Conservation (phyloP, 2,797 vertebrate genomes). For the Bradypus variegatus region DNA sequence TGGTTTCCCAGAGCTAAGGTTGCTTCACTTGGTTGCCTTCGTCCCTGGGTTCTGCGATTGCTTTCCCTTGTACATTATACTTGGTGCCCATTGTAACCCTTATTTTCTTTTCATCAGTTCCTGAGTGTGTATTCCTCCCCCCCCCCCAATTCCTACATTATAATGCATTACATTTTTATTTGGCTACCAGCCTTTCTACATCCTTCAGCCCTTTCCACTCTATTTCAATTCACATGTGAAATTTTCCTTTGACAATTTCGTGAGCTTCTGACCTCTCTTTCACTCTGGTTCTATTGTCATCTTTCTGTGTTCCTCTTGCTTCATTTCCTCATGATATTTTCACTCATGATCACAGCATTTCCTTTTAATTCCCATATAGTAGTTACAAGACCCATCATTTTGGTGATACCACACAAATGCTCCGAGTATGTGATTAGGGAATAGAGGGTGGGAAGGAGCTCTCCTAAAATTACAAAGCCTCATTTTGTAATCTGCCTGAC, state of each 20-base stretch:
- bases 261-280: conserved; percentile 50
- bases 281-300: background rate
- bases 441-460: background rate
- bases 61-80: background rate
- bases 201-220: background rate
- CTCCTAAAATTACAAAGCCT: conserved; percentile 56
- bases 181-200: background rate
- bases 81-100: background rate
- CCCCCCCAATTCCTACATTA: background rate
- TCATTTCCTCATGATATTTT: background rate
- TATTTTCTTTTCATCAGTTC: background rate
- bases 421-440: conserved; percentile 55
- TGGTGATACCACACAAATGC: conserved; percentile 49
- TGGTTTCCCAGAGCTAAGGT: background rate
- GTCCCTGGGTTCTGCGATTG: background rate
- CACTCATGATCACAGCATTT: conserved; percentile 33
- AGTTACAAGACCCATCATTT: conserved; percentile 53
- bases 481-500: conserved; percentile 44
- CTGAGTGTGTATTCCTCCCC: background rate
- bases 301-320: background rate
- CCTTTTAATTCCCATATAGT: conserved; percentile 40
- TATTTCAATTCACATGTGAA: background rate
- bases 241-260: conserved; percentile 19
- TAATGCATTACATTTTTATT: background rate
- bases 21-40: background rate